Evolutionary conservation across 2,113 vertebrate species (phyloP), one percentile per base, ranked within the genome.

Genomic region (Dendropsophus ebraccatus): DNA sequence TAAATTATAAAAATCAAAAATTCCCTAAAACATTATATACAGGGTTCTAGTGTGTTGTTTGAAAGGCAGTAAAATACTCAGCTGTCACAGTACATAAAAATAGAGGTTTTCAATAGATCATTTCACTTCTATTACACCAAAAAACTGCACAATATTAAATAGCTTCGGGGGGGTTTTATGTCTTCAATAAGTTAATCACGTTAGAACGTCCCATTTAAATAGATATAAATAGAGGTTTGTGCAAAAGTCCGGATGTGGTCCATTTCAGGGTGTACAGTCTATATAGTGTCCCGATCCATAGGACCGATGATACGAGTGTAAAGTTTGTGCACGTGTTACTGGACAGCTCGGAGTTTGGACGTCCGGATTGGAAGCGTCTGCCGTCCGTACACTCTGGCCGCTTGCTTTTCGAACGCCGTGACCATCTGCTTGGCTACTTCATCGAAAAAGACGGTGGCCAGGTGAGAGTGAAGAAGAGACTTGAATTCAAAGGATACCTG

Each of bases 401-500:
- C 94, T 49, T 89, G 90, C 2, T 70, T 89, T 88, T 95, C 94
- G 23, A 96, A 96, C 65, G 94, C 94, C 3, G 80, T 47, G 81
- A 95, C 92, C 94, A 95, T 96, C 88, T 95, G 89, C 88, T 95
- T 96, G 14, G 94, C 92, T 80, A 95, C 94, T 73, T 96, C 91
- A 4, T 95, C 88, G 0, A 95, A 95, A 88, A 96, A 96, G 8
- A 95, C 5, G 1, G 84, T 83, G 25, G 92, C 94, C 13, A 96
- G 85, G 13, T 93, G 94, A 85, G 94, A 93, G 90, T 96, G 95
- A 49, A 96, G 89, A 11, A 92, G 75, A 8, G 94, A 96, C 75
- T 89, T 95, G 90, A 96, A 95, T 90, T 95, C 95, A 90, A 96
- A 96, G 0, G 93, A 93, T 50, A 96, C 94, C 95, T 96, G 32